Conservation (phyloP, 1,140 invertebrate genomes). For the Dinoponera quadriceps region DNA sequence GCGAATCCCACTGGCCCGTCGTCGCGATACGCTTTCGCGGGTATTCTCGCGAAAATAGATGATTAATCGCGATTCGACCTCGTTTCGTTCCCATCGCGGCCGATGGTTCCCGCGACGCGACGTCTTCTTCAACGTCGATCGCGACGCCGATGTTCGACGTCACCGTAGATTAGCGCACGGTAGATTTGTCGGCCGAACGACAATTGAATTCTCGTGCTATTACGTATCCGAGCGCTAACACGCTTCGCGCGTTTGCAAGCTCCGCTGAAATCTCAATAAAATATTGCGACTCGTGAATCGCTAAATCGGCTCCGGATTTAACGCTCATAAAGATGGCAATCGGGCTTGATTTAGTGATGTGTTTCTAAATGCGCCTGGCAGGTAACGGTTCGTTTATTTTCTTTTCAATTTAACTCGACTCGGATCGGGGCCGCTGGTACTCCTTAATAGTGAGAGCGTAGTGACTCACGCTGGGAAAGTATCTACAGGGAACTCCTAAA, state of each 20-base stretch:
- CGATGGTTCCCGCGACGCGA: neutral
- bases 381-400: constrained; percentile 50
- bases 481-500: neutral
- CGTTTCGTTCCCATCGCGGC: constrained; percentile 16
- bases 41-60: constrained; percentile 42
- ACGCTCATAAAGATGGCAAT: constrained; percentile 48
- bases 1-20: too few species aligned
- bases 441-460: constrained; percentile 40
- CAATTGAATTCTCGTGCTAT: neutral
- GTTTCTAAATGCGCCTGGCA: constrained; percentile 44
- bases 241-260: neutral
- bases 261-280: constrained; percentile 12
- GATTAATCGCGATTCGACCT: constrained; percentile 63
- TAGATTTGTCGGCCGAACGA: constrained; percentile 30
- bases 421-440: constrained; percentile 6
- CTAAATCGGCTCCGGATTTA: constrained; percentile 26
- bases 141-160: constrained; percentile 38
- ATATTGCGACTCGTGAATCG: neutral
- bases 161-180: constrained; percentile 34
- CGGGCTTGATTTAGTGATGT: constrained; percentile 39
- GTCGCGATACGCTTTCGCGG: too few species aligned
- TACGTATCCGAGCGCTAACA: neutral
- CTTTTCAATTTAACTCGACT: constrained; percentile 25
- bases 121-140: constrained; percentile 44
- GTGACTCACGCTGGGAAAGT: constrained; percentile 29